phyloP scores from a whole-genome alignment of 2,113 vertebrate genomes.

The Aix galericulata region DNA sequence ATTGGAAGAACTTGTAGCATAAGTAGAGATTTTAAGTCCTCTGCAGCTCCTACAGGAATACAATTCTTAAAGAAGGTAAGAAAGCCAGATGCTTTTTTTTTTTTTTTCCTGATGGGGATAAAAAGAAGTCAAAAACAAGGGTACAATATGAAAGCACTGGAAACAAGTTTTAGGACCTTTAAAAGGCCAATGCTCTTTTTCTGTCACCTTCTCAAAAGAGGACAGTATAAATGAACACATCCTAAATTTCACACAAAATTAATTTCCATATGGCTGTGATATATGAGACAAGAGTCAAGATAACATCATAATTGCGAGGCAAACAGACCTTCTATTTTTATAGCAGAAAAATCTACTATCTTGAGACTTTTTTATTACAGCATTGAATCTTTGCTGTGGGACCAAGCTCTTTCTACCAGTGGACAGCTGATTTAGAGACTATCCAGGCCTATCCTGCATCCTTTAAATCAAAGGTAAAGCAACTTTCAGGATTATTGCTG shows the following conservation, averaged over 20 bases:
- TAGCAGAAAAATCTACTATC: not conserved
- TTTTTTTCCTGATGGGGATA: not conserved
- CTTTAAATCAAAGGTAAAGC: not conserved
- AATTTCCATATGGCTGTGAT: not conserved
- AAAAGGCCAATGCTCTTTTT: not conserved
- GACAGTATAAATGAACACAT: not conserved
- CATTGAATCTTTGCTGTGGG: not conserved
- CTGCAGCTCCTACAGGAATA: not conserved
- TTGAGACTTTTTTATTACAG: constrained; percentile 5
- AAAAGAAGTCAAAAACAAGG: fast-evolving
- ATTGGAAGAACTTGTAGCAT: not conserved
- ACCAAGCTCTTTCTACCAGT: not conserved
- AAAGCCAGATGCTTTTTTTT: not conserved
- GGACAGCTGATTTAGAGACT: constrained; percentile 13
- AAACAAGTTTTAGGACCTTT: not conserved
- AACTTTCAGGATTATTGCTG: not conserved
- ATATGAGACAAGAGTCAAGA: not conserved
- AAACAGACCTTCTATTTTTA: not conserved
- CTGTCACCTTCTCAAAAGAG: not conserved
- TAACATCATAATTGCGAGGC: not conserved
- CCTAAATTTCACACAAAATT: not conserved
- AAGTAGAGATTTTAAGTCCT: not conserved
- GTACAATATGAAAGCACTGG: not conserved
- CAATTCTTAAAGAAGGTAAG: not conserved
- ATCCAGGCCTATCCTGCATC: not conserved